These are phyloP conservation scores for Lathronympha strigana DNA, from an alignment of 2,888 invertebrate genomes.

Conservation along the genomic window DNA sequence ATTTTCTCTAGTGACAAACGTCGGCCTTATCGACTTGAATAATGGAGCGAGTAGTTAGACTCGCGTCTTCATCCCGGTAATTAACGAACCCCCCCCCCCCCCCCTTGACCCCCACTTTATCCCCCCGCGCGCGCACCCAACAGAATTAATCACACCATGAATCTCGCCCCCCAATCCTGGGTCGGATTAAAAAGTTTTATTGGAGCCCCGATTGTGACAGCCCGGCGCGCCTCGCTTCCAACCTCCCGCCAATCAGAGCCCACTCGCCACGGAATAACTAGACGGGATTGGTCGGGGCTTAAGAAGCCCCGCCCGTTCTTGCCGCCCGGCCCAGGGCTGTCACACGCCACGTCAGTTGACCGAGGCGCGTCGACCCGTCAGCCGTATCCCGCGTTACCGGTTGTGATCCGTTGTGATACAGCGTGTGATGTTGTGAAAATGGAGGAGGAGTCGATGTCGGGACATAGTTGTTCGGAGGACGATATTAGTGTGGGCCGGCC, in stretches of 20 bases:
- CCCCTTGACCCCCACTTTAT: conserved; percentile 20
- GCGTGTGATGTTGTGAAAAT: conserved; percentile 83
- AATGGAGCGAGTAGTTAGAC: conserved; percentile 80
- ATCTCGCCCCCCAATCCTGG: conserved; percentile 81
- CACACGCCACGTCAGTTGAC: conserved; percentile 80
- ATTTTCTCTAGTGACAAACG: conserved; percentile 79
- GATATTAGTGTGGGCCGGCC: conserved; percentile 93
- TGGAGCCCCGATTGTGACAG: conserved; percentile 77
- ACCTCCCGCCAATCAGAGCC: conserved; percentile 61
- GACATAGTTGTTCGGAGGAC: conserved; percentile 85
- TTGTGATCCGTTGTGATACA: conserved; percentile 50
- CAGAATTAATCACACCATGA: conserved; percentile 83
- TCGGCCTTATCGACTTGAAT: conserved; percentile 79
- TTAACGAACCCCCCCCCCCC: conserved; percentile 62
- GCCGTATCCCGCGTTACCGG: conserved; percentile 69
- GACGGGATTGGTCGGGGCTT: conserved; percentile 60
- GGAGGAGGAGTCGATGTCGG: conserved; percentile 80
- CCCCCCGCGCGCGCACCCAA: conserved; percentile 53
- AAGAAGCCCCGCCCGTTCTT: conserved; percentile 62
- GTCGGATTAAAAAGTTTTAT: conserved; percentile 83
- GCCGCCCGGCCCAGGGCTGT: conserved; percentile 75
- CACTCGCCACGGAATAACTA: conserved; percentile 51
- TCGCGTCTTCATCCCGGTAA: conserved; percentile 82
- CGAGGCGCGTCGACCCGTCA: conserved; percentile 82
- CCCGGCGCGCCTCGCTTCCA: conserved; percentile 63